These are phyloP conservation scores for Halcyon malimbica DNA, from an alignment of 2,113 vertebrate species.

Conservation along the genomic window DNA sequence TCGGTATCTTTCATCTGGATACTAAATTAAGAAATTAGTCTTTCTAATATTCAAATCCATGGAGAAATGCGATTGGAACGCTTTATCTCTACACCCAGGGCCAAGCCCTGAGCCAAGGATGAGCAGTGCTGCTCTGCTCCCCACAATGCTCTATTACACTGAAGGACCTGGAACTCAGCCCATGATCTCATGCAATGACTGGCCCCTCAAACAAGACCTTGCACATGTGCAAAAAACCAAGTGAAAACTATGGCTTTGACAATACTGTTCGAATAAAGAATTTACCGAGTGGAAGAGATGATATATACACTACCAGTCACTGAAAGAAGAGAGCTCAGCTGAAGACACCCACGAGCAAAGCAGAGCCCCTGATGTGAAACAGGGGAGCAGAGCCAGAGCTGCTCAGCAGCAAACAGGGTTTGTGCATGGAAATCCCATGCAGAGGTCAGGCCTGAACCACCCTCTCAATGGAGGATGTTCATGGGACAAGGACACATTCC, in stretches of 20 bases:
- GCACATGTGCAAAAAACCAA: background rate
- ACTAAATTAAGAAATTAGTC: background rate
- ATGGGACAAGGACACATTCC: background rate
- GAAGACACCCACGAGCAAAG: background rate
- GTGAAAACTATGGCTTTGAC: background rate
- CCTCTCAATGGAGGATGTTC: no score
- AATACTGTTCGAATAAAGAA: background rate
- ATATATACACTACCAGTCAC: rapidly evolving
- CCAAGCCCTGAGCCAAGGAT: background rate
- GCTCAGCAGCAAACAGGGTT: background rate
- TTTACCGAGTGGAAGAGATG: background rate
- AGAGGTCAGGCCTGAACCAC: background rate
- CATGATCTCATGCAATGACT: rapidly evolving
- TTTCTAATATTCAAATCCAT: background rate
- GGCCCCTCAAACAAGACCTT: background rate
- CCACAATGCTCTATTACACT: rapidly evolving
- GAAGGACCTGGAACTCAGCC: background rate
- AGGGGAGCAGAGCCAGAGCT: background rate
- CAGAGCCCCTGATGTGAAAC: background rate
- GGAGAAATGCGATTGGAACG: background rate
- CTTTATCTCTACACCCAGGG: background rate
- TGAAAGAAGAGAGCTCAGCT: background rate
- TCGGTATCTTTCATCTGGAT: background rate
- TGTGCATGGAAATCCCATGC: background rate
- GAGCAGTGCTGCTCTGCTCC: background rate